phyloP scores from a whole-genome alignment of 1,140 invertebrate species.

The Apocrypta bakeri region DNA sequence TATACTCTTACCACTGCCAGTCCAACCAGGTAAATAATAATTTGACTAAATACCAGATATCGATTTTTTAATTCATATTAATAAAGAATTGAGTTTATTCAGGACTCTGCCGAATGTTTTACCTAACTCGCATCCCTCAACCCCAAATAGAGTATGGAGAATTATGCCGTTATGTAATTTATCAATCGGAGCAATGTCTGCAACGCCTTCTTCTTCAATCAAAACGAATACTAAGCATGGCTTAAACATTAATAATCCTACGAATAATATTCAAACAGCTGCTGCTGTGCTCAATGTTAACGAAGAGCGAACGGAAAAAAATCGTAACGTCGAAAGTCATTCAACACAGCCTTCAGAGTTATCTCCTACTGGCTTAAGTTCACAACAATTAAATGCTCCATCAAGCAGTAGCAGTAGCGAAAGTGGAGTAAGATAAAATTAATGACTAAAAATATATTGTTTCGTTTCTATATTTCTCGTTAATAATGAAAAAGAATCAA shows the following conservation, averaged over 20 bases:
- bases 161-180: constrained; percentile 62
- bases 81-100: neutral
- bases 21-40: constrained; percentile 56
- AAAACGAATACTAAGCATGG: constrained; percentile 60
- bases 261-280: constrained; percentile 51
- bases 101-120: constrained; percentile 61
- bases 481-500: neutral
- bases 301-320: constrained; percentile 57
- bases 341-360: constrained; percentile 60
- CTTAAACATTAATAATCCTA: constrained; percentile 50
- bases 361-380: constrained; percentile 63
- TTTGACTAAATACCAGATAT: constrained; percentile 8
- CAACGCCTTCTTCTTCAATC: constrained; percentile 58
- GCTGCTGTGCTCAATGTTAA: constrained; percentile 50
- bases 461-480: constrained; percentile 42
- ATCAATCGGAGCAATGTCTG: constrained; percentile 58
- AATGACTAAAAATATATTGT: constrained; percentile 14
- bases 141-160: constrained; percentile 55
- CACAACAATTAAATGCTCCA: constrained; percentile 64
- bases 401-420: constrained; percentile 74
- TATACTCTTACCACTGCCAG: constrained; percentile 58
- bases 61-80: neutral
- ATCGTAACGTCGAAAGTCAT: constrained; percentile 50
- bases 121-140: constrained; percentile 43
- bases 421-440: constrained; percentile 65